Evolutionary conservation across 2,888 invertebrate species (phyloP), one percentile per base, ranked within the genome.

Genomic region (Xylota segnis): DNA sequence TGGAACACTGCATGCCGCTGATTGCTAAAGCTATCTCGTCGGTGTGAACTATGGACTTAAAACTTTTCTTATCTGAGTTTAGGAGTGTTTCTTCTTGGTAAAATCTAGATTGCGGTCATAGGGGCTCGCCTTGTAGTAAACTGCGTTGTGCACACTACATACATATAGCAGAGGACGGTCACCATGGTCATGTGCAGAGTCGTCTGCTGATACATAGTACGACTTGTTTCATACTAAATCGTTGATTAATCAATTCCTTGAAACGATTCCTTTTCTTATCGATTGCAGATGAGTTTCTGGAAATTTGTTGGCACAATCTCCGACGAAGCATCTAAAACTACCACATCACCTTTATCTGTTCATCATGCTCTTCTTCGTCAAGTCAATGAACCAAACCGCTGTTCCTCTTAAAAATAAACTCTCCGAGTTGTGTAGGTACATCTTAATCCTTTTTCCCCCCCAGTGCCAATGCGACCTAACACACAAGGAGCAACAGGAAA

Each of bases 371-470:
- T 32, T 45, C 10, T 45, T 63, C 23, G n/a, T 45, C 45, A 52
- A 40, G 72, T 63, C 52, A 74, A 40, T 61, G 61, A 74, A 63
- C 72, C n/a, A n/a, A n/a, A 68, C 5, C 43, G 32, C 43, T 23
- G 14, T 37, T 68, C 14, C 18, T 58, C 37, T 7, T 23, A 45
- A 23, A 23, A 23, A 74, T 52, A n/a, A 54, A 47, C 52, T 10
- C 45, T n/a, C 32, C 37, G n/a, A 52, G 23, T 12, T 34, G 29
- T 14, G 23, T 23, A 23, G 23, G 1, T 23, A 50, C 6, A 40
- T 5, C 68, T n/a, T 18, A 40, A 5, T 54, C 68, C 43, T 40
- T 43, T 16, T 40, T 6, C 34, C 4, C n/a, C 7, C 3, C n/a
- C 40, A 40, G 23, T n/a, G n/a, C 12, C 72, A 16, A 29, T 77